Evolutionary conservation across 2,797 vertebrate genomes (phyloP).

Genomic region (Sardinella longiceps): DNA sequence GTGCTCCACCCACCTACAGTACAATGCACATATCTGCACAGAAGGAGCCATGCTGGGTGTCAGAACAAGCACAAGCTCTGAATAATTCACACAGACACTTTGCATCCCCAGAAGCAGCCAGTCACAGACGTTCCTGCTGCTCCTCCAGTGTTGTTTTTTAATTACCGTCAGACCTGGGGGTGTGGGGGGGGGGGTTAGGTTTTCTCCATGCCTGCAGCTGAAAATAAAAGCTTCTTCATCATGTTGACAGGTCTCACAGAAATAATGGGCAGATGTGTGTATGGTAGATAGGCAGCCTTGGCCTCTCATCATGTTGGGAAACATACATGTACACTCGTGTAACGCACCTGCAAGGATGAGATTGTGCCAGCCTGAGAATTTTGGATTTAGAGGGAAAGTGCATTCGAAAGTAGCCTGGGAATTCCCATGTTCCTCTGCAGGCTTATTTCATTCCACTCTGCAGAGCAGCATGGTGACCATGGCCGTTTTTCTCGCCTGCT

Average conservation of each 20-base stretch:
- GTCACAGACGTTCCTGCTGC: background rate
- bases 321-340: background rate
- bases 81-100: constrained; percentile 4
- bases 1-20: background rate
- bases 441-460: too few relatives aligned
- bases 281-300: background rate
- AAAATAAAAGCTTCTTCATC: background rate
- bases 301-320: background rate
- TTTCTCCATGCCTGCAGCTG: background rate
- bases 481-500: too few relatives aligned
- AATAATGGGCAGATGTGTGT: background rate
- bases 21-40: background rate
- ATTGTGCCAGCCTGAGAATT: background rate
- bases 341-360: background rate
- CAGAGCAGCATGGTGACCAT: too few relatives aligned
- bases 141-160: constrained; percentile 1
- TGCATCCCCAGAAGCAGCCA: background rate
- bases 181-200: background rate
- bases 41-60: background rate
- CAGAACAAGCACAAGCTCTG: background rate
- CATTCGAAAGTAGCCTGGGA: too few relatives aligned
- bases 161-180: background rate
- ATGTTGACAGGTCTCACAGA: background rate
- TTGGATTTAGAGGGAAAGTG: background rate
- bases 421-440: too few relatives aligned